Evolutionary conservation across 2,888 invertebrate genomes (phyloP).

Genomic region (Tinea trinotella): DNA sequence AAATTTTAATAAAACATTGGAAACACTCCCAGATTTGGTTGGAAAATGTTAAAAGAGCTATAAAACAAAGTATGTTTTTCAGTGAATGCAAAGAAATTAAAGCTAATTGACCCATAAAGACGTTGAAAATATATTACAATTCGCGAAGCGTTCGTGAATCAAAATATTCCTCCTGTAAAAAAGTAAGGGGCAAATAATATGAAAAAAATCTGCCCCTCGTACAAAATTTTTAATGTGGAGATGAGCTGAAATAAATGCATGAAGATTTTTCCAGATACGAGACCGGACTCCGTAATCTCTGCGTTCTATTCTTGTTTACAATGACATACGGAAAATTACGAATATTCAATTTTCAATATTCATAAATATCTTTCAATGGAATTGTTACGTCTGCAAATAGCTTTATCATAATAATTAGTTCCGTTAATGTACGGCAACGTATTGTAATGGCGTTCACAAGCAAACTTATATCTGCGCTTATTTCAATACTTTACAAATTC

Average conservation of each 20-base stretch:
- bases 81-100: neutral
- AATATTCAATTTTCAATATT: too few species aligned
- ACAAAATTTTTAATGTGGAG: slow-evolving; percentile 23
- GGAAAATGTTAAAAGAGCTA: neutral
- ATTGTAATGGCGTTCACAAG: too few species aligned
- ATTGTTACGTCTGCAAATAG: too few species aligned
- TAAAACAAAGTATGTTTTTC: neutral
- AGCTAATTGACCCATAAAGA: neutral
- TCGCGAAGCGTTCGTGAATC: neutral
- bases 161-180: neutral
- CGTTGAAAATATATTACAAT: neutral
- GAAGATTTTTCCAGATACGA: slow-evolving; percentile 51
- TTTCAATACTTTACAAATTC: too few species aligned
- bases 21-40: too few species aligned
- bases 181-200: slow-evolving; percentile 3
- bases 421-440: too few species aligned
- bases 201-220: neutral
- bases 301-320: neutral
- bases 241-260: slow-evolving; percentile 51
- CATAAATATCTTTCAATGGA: too few species aligned
- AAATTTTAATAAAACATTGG: too few species aligned
- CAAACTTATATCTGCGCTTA: too few species aligned
- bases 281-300: slow-evolving; percentile 47
- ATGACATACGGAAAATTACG: too few species aligned
- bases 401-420: too few species aligned